Evolutionary conservation across 37 sponge, comb jelly and placozoan species (phyloP), one percentile per base, ranked within the genome.

Genomic region (Amphimedon queenslandica): DNA sequence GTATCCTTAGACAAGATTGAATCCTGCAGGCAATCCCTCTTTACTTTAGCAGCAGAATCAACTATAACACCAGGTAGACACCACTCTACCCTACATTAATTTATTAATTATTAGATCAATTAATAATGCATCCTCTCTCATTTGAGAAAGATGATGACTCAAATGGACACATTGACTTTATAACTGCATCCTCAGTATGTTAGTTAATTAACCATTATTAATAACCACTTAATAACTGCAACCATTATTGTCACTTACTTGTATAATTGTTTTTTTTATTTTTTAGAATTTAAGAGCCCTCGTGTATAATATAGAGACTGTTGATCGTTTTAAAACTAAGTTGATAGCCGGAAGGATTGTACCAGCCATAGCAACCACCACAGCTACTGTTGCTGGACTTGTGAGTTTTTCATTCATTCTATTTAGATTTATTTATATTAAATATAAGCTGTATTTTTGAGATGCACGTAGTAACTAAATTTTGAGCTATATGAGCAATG

Each of bases 331-430:
- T 69, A 94, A 94, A 58, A 92, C 93, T 20, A 98, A 98, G 65
- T 78, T 81, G 39, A 94, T 98, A 38, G 99, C 99, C n/a, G 99
- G 99, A 16, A 69, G 89, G 33, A 98, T 98, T 74, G 94, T 98
- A 25, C 99, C 99, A 10, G 99, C 99, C 43, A 98, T 98, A 20
- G 99, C 99, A 18, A 98, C 99, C 29, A 98, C 99, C n/a, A 98
- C 99, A 53, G 92, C 99, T 24, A 87, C 94, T 34, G 91, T 98
- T 1, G 90, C 95, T 63, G 99, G 99, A 40, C 75, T 98, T 37
- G 99, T 96, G 30, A 80, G 91, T 36, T 20, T 13, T 2, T 39
- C 31, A 33, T 36, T 66, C n/a, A n/a, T n/a, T n/a, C n/a, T n/a
- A n/a, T n/a, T n/a, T n/a, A n/a, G n/a, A n/a, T n/a, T n/a, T n/a